Evolutionary conservation across 2,888 invertebrate species (phyloP), one percentile per base, ranked within the genome.

Genomic region (Hirtodrosophila duncani): DNA sequence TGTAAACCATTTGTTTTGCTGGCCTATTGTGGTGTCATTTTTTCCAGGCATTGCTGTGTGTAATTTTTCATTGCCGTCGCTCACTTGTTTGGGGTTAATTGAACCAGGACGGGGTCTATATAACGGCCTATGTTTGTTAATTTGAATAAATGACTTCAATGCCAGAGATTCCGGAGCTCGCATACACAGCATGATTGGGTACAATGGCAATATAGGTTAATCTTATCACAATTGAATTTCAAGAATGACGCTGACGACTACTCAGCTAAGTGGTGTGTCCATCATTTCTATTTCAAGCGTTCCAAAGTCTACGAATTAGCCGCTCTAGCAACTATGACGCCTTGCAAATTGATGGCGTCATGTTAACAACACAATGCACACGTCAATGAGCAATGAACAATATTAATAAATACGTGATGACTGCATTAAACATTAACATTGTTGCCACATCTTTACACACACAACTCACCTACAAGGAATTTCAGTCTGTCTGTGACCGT

Each of bases 11-110:
- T 57, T 59, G 63, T 51, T 41, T 26, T 36, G 6, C 34, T 63
- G 74, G 42, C 59, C 61, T 46, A 57, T 67, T 41, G 6, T 39
- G 30, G 14, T 44, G 37, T 49, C 56, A 62, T 51, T 55, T 53
- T 60, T 34, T 44, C 45, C 41, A 39, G 26, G 26, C 31, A 29
- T 34, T 30, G 33, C 20, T 16, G 21, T 58, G 17, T 48, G 50
- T 49, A 41, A 62, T 75, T 71, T 65, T 55, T 63, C 63, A 67
- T 63, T 65, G 67, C 63, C 63, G 48, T 34, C 43, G 48, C 41
- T 45, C 67, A 80, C 77, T 72, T 77, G 71, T 67, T 74, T 45
- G 68, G 51, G 80, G 80, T 71, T 80, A 74, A 80, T 80, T 74
- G 72, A 77, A 63, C 42, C 53, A n/a, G n/a, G n/a, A n/a, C n/a